Conservation (phyloP, 2,113 vertebrate species). For the Irena cyanogastra region DNA sequence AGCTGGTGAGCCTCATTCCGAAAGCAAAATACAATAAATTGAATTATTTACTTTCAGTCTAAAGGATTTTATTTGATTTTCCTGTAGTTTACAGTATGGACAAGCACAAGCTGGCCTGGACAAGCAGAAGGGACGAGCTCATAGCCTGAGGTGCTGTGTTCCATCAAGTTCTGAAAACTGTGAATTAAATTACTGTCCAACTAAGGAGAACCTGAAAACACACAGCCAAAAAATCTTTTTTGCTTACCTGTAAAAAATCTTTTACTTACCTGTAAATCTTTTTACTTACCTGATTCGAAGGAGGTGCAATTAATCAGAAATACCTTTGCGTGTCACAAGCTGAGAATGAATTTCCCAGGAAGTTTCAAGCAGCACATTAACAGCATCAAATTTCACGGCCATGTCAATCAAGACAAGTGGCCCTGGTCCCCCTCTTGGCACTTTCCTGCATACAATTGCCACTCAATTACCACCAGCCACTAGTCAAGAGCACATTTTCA, state of each 20-base stretch:
- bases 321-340: neutral
- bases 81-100: neutral
- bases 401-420: neutral
- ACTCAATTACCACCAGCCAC: neutral
- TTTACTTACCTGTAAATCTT: too few relatives aligned
- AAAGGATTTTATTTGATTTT: neutral
- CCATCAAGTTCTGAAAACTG: neutral
- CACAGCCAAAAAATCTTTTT: neutral
- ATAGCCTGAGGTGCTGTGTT: neutral
- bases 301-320: neutral
- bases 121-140: neutral
- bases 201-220: neutral
- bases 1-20: neutral
- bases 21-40: neutral
- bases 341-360: neutral
- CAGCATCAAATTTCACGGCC: neutral
- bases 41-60: neutral
- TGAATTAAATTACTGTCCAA: neutral
- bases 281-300: neutral
- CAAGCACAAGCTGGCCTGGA: neutral
- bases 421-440: neutral
- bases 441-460: conserved; percentile 15
- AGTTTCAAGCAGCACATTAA: neutral
- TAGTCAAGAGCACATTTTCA: neutral
- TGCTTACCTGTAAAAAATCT: neutral